Percentiles rank a stretch among this genome's conserved stretches.
These are phyloP conservation scores for Madoqua kirkii DNA, from an alignment of 2,113 vertebrate genomes.

Conservation along the genomic window DNA sequence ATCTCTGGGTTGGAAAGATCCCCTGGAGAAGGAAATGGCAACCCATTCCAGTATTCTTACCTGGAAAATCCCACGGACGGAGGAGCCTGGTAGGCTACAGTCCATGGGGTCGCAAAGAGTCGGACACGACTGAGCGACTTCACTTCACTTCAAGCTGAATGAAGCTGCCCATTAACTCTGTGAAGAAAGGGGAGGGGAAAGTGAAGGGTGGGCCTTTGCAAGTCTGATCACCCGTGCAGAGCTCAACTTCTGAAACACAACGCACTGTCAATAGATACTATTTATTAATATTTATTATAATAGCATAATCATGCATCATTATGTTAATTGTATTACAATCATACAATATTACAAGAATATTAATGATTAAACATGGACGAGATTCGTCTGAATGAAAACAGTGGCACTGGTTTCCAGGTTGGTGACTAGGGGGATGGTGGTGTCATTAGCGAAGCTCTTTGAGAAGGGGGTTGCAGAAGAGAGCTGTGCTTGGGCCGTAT, in stretches of 20 bases:
- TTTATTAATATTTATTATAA: not conserved
- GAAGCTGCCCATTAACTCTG: not conserved
- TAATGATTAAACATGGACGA: not conserved
- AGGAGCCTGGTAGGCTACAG: too few species aligned
- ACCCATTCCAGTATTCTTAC: too few species aligned
- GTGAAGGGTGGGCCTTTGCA: not conserved
- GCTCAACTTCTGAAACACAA: not conserved
- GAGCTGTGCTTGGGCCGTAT: accelerated
- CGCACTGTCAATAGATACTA: not conserved
- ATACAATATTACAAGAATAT: not conserved
- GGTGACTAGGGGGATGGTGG: not conserved
- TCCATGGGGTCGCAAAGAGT: too few species aligned
- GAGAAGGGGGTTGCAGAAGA: not conserved
- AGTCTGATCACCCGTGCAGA: not conserved
- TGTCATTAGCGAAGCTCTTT: accelerated
- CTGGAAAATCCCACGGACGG: too few species aligned
- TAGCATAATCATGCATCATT: not conserved
- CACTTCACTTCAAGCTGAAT: not conserved
- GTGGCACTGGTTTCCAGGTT: not conserved
- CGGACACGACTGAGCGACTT: too few species aligned
- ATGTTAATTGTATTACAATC: not conserved
- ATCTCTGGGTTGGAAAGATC: too few species aligned
- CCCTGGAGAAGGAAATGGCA: too few species aligned
- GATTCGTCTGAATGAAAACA: not conserved
- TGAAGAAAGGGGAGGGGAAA: not conserved